A percentile compares a stretch with the other conserved stretches of the same genome.
These are phyloP conservation scores for Patiria miniata DNA, from an alignment of 35 echinoderm and acorn worm species.

Conservation along the genomic window DNA sequence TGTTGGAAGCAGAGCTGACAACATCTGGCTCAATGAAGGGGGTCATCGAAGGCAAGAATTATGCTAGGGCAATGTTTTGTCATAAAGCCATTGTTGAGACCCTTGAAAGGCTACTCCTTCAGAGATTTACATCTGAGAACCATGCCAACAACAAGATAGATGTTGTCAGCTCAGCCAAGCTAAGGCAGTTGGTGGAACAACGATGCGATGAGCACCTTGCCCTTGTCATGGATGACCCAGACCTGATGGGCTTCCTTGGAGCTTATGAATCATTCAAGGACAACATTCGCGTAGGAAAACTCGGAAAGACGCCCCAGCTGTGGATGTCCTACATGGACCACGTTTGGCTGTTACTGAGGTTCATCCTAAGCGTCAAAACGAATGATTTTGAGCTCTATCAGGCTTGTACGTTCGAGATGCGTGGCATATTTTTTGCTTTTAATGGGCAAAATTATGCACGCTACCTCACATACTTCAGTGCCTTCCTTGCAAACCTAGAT, in stretches of 20 bases:
- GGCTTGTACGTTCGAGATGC: slow-evolving; percentile 42
- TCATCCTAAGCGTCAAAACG: slow-evolving; percentile 52
- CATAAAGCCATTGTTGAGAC: slow-evolving; percentile 51
- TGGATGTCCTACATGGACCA: slow-evolving; percentile 75
- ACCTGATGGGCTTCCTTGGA: neutral
- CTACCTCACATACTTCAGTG: slow-evolving; percentile 29
- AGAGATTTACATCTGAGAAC: neutral
- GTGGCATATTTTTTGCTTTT: slow-evolving; percentile 64
- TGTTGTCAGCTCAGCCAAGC: neutral
- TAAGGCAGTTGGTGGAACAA: neutral
- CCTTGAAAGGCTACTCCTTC: slow-evolving; percentile 50
- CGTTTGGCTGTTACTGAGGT: slow-evolving; percentile 38
- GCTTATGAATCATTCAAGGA: slow-evolving; percentile 31
- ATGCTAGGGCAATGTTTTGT: slow-evolving; percentile 58
- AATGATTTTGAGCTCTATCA: slow-evolving; percentile 48
- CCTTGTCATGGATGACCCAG: neutral
- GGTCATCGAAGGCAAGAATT: slow-evolving; percentile 46
- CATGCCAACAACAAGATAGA: slow-evolving; percentile 9
- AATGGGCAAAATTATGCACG: slow-evolving; percentile 58
- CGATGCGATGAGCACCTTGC: neutral
- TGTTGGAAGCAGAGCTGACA: slow-evolving; percentile 55
- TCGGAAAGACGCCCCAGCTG: slow-evolving; percentile 61
- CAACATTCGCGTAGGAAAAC: slow-evolving; percentile 27
- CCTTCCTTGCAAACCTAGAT: slow-evolving; percentile 52
- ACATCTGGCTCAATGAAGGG: slow-evolving; percentile 41